Evolutionary conservation across 2,888 invertebrate genomes (phyloP).

Genomic region (Sesia apiformis): DNA sequence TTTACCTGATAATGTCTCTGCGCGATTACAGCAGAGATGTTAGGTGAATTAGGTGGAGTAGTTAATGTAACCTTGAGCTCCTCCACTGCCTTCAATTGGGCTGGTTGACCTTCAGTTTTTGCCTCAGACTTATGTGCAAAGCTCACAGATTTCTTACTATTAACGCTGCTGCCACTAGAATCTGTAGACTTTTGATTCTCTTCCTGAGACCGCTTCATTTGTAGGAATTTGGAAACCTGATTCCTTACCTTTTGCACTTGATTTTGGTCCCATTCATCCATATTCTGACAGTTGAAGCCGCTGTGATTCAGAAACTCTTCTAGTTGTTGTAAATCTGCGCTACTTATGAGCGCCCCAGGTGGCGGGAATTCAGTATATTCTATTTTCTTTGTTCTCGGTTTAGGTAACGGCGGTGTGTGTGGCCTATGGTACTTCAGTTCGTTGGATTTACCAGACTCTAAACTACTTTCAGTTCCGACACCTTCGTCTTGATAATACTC

Average conservation of each 20-base stretch:
- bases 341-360: constrained; percentile 69
- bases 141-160: constrained; percentile 83
- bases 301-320: constrained; percentile 82
- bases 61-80: constrained; percentile 64
- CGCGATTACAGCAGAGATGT: constrained; percentile 77
- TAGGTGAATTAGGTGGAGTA: constrained; percentile 84
- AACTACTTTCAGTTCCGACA: constrained; percentile 74
- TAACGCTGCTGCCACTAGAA: constrained; percentile 73
- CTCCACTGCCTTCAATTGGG: constrained; percentile 61
- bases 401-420: constrained; percentile 69
- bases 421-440: constrained; percentile 65
- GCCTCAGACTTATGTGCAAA: constrained; percentile 78
- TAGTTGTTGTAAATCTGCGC: constrained; percentile 78
- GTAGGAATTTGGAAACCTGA: constrained; percentile 81
- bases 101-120: constrained; percentile 47
- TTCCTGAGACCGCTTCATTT: constrained; percentile 81
- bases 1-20: constrained; percentile 76
- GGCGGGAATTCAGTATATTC: constrained; percentile 68
- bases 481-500: constrained; percentile 77
- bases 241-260: constrained; percentile 81
- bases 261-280: constrained; percentile 79
- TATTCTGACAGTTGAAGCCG: constrained; percentile 80
- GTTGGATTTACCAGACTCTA: constrained; percentile 74
- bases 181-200: constrained; percentile 75
- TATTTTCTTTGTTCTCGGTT: constrained; percentile 62